Conservation (phyloP, 2,113 vertebrate genomes). For the Heptranchias perlo region DNA sequence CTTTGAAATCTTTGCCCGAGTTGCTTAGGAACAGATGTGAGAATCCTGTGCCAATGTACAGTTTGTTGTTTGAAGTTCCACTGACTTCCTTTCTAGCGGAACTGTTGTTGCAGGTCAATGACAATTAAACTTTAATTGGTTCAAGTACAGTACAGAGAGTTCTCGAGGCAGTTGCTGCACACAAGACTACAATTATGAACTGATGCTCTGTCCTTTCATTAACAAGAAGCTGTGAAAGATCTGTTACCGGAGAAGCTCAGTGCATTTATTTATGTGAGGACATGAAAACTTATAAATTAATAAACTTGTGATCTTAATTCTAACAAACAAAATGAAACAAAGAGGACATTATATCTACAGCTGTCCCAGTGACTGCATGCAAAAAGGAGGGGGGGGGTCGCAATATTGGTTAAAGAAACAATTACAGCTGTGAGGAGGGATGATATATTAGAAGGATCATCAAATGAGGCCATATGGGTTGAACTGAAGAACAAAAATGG, state of each 20-base stretch:
- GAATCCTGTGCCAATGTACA: neutral
- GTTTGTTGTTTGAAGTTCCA: neutral
- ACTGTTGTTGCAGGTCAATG: slow-evolving; percentile 20
- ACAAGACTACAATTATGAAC: neutral
- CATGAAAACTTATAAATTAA: neutral
- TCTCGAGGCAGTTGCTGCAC: neutral
- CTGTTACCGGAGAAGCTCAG: neutral
- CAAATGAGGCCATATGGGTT: too few species aligned
- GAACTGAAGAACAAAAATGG: too few species aligned
- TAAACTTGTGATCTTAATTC: neutral
- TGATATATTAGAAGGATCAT: too few species aligned
- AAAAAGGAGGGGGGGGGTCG: too few species aligned
- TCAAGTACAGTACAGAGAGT: neutral
- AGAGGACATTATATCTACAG: neutral
- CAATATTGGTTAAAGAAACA: too few species aligned
- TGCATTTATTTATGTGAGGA: neutral
- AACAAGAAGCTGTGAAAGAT: neutral
- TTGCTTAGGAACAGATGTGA: neutral
- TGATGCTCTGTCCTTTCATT: neutral
- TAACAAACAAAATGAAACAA: neutral
- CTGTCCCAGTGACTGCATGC: neutral
- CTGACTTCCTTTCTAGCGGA: neutral
- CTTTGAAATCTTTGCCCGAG: neutral
- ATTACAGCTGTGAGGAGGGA: too few species aligned
- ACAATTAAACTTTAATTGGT: slow-evolving; percentile 9